Evolutionary conservation across 2,888 invertebrate genomes (phyloP), one percentile per base, ranked within the genome.

Genomic region (Colletes collaris): DNA sequence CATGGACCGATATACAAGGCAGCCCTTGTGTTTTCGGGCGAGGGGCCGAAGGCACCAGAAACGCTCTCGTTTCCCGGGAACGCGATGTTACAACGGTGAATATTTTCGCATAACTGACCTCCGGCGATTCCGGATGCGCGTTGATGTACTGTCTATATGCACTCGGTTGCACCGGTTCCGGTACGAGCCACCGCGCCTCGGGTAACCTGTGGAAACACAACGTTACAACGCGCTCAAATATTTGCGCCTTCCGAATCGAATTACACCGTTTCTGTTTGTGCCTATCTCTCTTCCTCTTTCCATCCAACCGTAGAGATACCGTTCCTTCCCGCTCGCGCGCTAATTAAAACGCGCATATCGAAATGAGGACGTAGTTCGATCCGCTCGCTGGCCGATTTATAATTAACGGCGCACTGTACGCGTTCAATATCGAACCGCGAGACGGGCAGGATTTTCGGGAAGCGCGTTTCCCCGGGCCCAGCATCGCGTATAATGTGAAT

Each of bases 41-140:
- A 27, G 40, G 71, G 27, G 0, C 10, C 44, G 64, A 66, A 62
- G 66, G 55, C 55, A 7, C 2, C 40, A 40, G n/a, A 4, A 50
- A 3, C 50, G 44, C 13, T 64, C 35, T 6, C 58, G 66, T 56
- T 67, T 62, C 58, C 56, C 86, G 8, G 81, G 74, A 81, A 76
- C 76, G 50, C 76, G 68, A 60, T 75, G 81, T 79, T 78, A 79
- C 85, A 69, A 50, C 68, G 64, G 67, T 46, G 55, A 84, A 83
- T 85, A 82, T 85, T 86, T 86, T 86, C 85, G 72, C 79, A 83
- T 85, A 85, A 86, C 87, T 78, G 84, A 85, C 87, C 87, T 71
- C 77, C 66, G 85, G 78, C 84, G 71, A 67, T 74, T 77, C 77
- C 82, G 86, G 81, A 86, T 86, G 76, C 72, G 59, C 59, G 73